Conservation (phyloP, 2,888 invertebrate species). For the Drosophila conformis region DNA sequence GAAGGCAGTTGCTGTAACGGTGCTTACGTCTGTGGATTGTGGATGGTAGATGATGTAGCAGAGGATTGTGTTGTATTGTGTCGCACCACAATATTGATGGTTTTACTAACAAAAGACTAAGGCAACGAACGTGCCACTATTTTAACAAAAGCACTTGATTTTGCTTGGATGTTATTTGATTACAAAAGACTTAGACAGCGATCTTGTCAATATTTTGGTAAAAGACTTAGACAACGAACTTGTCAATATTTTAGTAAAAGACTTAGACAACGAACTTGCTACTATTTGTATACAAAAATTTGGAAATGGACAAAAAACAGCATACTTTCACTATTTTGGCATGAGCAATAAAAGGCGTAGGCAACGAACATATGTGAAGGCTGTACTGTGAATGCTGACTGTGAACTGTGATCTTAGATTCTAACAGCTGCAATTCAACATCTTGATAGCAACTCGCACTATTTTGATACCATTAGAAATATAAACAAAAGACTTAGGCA, state of each 20-base stretch:
- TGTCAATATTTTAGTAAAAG: background rate
- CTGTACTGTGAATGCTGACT: background rate
- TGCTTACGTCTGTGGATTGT: slow-evolving; percentile 18
- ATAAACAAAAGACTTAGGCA: slow-evolving; percentile 63
- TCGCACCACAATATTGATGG: slow-evolving; percentile 48
- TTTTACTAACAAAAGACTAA: slow-evolving; percentile 49
- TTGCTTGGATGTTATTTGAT: background rate
- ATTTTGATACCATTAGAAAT: background rate
- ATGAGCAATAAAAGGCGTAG: slow-evolving; percentile 44
- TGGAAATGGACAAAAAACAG: background rate
- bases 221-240: slow-evolving; percentile 23
- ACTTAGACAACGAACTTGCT: slow-evolving; percentile 28
- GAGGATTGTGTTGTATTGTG: background rate
- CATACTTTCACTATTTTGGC: background rate
- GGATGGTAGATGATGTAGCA: slow-evolving; percentile 12
- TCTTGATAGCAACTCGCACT: slow-evolving; percentile 47
- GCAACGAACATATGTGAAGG: slow-evolving; percentile 8
- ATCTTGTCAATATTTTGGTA: background rate
- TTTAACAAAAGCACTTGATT: slow-evolving; percentile 3
- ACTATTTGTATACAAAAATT: background rate
- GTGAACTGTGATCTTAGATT: background rate
- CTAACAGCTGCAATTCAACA: slow-evolving; percentile 4
- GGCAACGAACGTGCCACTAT: slow-evolving; percentile 44
- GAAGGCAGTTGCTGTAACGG: slow-evolving; percentile 36
- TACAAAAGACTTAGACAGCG: background rate